Percentiles rank a stretch among this genome's conserved stretches.
These are phyloP conservation scores for Pangasius sanitwongsei DNA, from an alignment of 2,797 vertebrate species.

Conservation along the genomic window DNA sequence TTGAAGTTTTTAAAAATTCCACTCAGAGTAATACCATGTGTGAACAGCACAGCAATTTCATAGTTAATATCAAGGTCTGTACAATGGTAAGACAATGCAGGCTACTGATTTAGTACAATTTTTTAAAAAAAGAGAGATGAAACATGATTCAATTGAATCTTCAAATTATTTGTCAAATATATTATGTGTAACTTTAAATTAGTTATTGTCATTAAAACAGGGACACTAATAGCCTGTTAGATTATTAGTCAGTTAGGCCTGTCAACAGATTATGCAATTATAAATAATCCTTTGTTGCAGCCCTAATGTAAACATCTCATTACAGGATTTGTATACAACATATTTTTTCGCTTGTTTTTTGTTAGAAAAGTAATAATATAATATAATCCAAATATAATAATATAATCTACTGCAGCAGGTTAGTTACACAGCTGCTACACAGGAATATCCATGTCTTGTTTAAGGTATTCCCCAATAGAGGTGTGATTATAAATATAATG, in stretches of 20 bases:
- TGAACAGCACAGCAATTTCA: background rate
- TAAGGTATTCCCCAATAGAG: background rate
- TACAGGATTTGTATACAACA: background rate
- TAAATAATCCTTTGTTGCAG: background rate
- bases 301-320: background rate
- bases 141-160: background rate
- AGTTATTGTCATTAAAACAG: background rate
- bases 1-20: background rate
- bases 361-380: background rate
- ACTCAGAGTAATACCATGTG: background rate
- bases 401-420: background rate
- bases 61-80: background rate
- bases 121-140: background rate
- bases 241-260: background rate
- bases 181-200: background rate
- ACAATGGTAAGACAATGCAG: background rate
- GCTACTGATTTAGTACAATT: background rate
- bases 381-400: too few species aligned
- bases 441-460: background rate
- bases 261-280: background rate
- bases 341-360: background rate
- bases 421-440: background rate
- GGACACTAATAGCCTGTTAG: background rate
- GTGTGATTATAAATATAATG: background rate
- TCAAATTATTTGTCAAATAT: background rate